Percentiles rank a stretch among this genome's conserved stretches.
Conservation (phyloP, 2,888 invertebrate species). For the Aquatica leii region DNA sequence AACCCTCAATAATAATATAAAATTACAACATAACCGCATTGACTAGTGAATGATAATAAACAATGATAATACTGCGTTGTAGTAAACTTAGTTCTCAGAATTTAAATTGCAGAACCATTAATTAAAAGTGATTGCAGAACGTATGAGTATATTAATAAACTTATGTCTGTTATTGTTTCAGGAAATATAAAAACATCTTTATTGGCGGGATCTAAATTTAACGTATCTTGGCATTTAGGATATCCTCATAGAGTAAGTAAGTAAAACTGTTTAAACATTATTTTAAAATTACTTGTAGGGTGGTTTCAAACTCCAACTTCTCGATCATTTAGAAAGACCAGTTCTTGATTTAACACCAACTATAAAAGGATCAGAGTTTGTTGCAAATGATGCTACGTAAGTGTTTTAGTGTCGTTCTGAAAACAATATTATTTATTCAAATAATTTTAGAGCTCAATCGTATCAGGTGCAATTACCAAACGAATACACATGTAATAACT, state of each 20-base stretch:
- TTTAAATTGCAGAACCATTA: too few species aligned
- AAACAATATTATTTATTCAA: slow-evolving; percentile 22
- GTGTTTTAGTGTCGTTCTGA: slow-evolving; percentile 55
- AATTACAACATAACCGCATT: too few species aligned
- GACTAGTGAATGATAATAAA: too few species aligned
- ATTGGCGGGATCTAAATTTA: slow-evolving; percentile 82
- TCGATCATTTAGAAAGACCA: slow-evolving; percentile 85
- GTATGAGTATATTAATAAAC: slow-evolving; percentile 21
- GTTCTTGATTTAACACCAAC: slow-evolving; percentile 85
- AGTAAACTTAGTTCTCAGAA: too few species aligned
- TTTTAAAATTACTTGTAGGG: slow-evolving; percentile 71
- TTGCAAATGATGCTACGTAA: slow-evolving; percentile 88
- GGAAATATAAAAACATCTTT: slow-evolving; percentile 82
- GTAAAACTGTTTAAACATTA: background rate
- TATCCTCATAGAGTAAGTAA: slow-evolving; percentile 87
- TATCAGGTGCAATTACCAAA: slow-evolving; percentile 82
- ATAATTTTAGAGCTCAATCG: slow-evolving; percentile 76
- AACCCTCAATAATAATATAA: too few species aligned
- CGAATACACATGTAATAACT: slow-evolving; percentile 86
- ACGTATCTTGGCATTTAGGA: slow-evolving; percentile 92
- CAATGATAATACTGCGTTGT: too few species aligned
- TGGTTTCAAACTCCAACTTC: slow-evolving; percentile 86
- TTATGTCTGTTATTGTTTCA: slow-evolving; percentile 61
- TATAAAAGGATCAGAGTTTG: slow-evolving; percentile 80
- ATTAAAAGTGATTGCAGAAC: too few species aligned